Evolutionary conservation across 2,888 invertebrate genomes (phyloP), one percentile per base, ranked within the genome.

Genomic region (Ophion ventricosus): DNA sequence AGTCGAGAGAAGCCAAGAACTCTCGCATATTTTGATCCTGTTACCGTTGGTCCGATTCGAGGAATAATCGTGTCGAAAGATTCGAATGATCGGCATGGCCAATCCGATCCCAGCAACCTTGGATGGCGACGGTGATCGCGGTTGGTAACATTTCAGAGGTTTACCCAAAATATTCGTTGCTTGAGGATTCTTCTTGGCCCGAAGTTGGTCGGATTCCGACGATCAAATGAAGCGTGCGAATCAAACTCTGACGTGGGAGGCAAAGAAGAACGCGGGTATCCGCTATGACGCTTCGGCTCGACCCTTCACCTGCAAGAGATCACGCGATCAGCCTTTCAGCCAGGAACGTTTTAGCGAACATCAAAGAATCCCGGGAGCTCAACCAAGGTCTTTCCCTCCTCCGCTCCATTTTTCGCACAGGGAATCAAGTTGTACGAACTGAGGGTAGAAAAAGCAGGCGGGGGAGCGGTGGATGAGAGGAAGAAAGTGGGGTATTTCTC

Each of bases 321-420:
- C 73, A 90, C 90, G 88, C 90, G n/a, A 88, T 88, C 88, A 86
- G 90, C 20, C 92, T 92, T 92, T 92, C 91, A 92, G 87, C 90
- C 88, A 66, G 87, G 90, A 84, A 89, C 91, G 90, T 92, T 92
- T 91, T 89, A 89, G 90, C 84, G 87, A 91, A 92, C 91, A 92
- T 92, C 92, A 92, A 92, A 92, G 92, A 92, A 91, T 91, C 90
- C 88, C 85, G 89, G 90, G 88, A 90, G 90, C 91, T 89, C 83
- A 84, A 86, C 85, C 86, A 83, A 83, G 79, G 75, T 69, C 69
- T 17, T 49, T 85, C 56, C 69, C 61, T 66, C 77, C 57, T 25
- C 57, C 54, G 23, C 26, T 79, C 72, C 23, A 73, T 69, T 78
- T 75, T 82, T 76, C 64, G 20, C 29, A 26, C 54, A 69, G 59